phyloP scores from a whole-genome alignment of 2,797 vertebrate species.

The Poecile montanus region DNA sequence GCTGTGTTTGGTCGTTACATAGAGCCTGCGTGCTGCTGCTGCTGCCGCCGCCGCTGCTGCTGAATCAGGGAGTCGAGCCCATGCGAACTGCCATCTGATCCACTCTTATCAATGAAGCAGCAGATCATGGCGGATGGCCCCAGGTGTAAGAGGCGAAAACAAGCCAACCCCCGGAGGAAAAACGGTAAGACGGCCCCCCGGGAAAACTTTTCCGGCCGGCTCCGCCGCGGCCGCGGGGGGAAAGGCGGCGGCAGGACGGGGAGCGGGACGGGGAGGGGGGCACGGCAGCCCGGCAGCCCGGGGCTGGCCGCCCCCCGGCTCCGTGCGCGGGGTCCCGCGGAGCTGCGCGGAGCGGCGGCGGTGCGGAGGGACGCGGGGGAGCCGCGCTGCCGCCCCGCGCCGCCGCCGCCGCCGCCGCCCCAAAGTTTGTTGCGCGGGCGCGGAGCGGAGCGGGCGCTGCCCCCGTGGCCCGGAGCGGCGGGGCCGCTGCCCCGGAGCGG shows the following conservation, averaged over 20 bases:
- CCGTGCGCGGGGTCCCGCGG: not conserved
- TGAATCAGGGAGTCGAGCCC: slow-evolving; percentile 89
- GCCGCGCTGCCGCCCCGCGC: not conserved
- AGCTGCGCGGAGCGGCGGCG: not conserved
- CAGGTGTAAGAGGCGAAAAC: slow-evolving; percentile 97
- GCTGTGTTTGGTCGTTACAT: slow-evolving; percentile 90
- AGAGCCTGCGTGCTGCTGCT: slow-evolving; percentile 80
- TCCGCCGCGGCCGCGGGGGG: not conserved
- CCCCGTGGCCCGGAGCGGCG: not conserved
- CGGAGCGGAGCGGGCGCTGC: not conserved
- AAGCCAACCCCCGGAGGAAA: slow-evolving; percentile 98
- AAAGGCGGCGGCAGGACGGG: not conserved
- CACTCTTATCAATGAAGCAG: slow-evolving; percentile 97
- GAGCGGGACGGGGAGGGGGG: not conserved
- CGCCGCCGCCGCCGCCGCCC: not conserved
- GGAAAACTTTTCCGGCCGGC: slow-evolving; percentile 70
- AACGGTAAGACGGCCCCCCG: slow-evolving; percentile 88
- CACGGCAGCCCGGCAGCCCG: not conserved
- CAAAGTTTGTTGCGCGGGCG: slow-evolving; percentile 26
- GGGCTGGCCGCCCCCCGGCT: not conserved
- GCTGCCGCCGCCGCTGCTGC: slow-evolving; percentile 66
- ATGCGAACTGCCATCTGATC: slow-evolving; percentile 98
- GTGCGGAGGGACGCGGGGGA: not conserved
- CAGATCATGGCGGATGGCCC: slow-evolving; percentile 95
- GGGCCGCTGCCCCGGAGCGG: not conserved